Conservation (phyloP, 1,140 invertebrate species). For the Varroa destructor region DNA sequence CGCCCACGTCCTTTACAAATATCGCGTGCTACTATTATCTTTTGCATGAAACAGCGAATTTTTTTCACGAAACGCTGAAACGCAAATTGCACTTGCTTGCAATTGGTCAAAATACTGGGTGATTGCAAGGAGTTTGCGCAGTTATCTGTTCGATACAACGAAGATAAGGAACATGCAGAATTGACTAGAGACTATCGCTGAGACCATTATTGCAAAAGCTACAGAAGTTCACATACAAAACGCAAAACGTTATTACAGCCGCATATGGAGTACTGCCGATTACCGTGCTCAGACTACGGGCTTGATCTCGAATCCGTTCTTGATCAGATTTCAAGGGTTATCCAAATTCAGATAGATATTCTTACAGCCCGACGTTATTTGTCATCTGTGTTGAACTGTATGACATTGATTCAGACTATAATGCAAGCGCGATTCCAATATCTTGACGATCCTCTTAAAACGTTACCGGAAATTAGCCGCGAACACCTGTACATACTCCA, state of each 20-base stretch:
- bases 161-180: conserved; percentile 83
- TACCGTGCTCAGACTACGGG: conserved; percentile 83
- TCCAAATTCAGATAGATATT: conserved; percentile 94
- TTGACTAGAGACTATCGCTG: conserved; percentile 62
- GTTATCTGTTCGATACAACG: conserved; percentile 93
- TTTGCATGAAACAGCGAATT: conserved; percentile 74
- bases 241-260: conserved; percentile 83
- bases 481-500: conserved; percentile 38
- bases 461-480: conserved; percentile 61
- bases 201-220: conserved; percentile 54
- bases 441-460: conserved; percentile 59
- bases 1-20: conserved; percentile 70
- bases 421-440: conserved; percentile 79
- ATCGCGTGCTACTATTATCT: conserved; percentile 96
- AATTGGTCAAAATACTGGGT: conserved; percentile 65
- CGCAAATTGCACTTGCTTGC: conserved; percentile 51
- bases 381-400: conserved; percentile 53
- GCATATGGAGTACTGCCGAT: conserved; percentile 62
- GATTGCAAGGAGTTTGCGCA: conserved; percentile 80
- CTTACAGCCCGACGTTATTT: conserved; percentile 79
- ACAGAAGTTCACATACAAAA: conserved; percentile 85
- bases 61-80: conserved; percentile 58
- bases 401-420: conserved; percentile 63
- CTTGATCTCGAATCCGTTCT: conserved; percentile 93
- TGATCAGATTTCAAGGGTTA: conserved; percentile 83